phyloP scores from a whole-genome alignment of 2,888 invertebrate genomes.

The Drosophila incognita region DNA sequence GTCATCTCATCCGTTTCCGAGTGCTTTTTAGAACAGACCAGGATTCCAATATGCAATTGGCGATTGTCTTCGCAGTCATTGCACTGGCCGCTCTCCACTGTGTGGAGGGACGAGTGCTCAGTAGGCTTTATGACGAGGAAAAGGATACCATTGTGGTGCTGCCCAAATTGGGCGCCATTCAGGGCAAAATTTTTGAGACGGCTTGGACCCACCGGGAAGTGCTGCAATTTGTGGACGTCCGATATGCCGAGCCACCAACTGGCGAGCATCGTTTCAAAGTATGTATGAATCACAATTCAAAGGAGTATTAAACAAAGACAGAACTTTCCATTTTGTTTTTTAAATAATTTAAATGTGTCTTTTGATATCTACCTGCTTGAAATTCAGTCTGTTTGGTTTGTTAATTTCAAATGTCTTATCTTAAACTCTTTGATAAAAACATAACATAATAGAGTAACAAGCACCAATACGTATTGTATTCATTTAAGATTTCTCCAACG shows the following conservation, averaged over 20 bases:
- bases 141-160: constrained; percentile 76
- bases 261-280: constrained; percentile 83
- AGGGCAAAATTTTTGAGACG: constrained; percentile 78
- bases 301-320: background rate
- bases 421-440: background rate
- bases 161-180: constrained; percentile 79
- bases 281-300: constrained; percentile 7
- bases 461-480: background rate
- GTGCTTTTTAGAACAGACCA: background rate
- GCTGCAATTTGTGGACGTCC: constrained; percentile 83
- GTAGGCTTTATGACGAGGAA: constrained; percentile 69
- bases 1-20: background rate
- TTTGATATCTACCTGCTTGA: background rate
- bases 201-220: constrained; percentile 81
- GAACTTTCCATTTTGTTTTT: background rate
- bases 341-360: background rate
- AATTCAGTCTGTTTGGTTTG: background rate
- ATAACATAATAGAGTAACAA: background rate
- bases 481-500: constrained; percentile 6
- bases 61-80: constrained; percentile 5
- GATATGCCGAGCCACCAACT: constrained; percentile 83
- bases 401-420: background rate
- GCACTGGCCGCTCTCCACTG: constrained; percentile 6
- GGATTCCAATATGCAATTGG: constrained; percentile 43
- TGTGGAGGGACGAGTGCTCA: constrained; percentile 39